Percentiles rank a stretch among this genome's conserved stretches.
Conservation (phyloP, 92 coral and sea anemone species). For the Paragorgia papillata region DNA sequence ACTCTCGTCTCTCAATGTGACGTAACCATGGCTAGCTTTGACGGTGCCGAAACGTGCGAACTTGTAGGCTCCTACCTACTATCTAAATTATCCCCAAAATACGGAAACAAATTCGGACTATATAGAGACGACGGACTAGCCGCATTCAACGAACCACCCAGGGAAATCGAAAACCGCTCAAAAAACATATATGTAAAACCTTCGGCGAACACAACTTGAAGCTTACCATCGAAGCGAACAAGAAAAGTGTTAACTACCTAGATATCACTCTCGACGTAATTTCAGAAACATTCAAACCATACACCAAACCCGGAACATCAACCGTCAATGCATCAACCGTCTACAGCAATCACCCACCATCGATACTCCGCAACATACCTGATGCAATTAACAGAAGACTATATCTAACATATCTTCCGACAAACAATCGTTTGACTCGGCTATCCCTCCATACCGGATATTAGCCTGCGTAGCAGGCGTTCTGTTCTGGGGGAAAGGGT, state of each 20-base stretch:
- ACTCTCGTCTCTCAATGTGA: background rate
- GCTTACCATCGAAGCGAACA: slow-evolving; percentile 28
- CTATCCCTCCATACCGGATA: slow-evolving; percentile 26
- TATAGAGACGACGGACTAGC: too few species aligned
- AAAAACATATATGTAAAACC: background rate
- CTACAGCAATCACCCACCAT: slow-evolving; percentile 19
- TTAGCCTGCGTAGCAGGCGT: too few species aligned
- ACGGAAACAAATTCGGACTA: too few species aligned
- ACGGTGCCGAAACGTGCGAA: slow-evolving; percentile 48
- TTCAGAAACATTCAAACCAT: background rate
- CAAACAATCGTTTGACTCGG: slow-evolving; percentile 15
- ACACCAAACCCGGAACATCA: slow-evolving; percentile 3
- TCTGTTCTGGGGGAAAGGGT: too few species aligned
- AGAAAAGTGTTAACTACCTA: slow-evolving; percentile 22
- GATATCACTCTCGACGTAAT: slow-evolving; percentile 19
- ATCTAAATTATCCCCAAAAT: too few species aligned
- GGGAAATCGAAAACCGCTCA: too few species aligned
- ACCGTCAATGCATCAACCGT: too few species aligned
- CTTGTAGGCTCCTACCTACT: too few species aligned
- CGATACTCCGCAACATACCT: slow-evolving; percentile 12
- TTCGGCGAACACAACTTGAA: slow-evolving; percentile 14
- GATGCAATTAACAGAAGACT: background rate
- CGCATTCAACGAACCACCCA: too few species aligned
- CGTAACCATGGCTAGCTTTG: slow-evolving; percentile 32
- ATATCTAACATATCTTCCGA: slow-evolving; percentile 3